phyloP scores from a whole-genome alignment of 2,888 invertebrate genomes.

The Caenorhabditis doughertyi region DNA sequence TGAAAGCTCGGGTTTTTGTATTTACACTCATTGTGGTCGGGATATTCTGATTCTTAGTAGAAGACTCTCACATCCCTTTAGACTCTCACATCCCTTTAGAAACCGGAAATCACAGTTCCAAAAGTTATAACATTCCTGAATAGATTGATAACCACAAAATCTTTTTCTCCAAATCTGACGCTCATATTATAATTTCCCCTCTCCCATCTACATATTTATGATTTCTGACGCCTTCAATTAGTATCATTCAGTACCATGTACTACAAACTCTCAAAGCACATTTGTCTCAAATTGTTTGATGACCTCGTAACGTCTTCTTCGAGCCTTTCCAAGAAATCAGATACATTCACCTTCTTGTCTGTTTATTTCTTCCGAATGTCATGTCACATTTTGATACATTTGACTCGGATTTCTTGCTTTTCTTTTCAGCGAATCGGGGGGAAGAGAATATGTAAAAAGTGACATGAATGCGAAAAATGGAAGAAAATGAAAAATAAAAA shows the following conservation, averaged over 20 bases:
- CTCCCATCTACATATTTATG: background rate
- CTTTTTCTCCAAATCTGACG: background rate
- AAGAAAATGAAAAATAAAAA: background rate
- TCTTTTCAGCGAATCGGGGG: background rate
- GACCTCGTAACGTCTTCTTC: constrained; percentile 16
- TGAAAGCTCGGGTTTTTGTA: no score
- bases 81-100: no score
- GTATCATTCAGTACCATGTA: background rate
- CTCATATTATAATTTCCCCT: background rate
- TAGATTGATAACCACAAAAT: no score
- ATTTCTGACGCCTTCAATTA: constrained; percentile 34
- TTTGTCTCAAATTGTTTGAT: constrained; percentile 14
- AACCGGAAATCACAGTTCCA: no score
- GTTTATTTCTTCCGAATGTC: constrained; percentile 13
- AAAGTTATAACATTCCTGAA: no score
- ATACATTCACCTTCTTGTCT: constrained; percentile 11
- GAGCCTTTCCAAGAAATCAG: constrained; percentile 5
- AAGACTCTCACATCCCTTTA: no score
- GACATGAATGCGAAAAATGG: background rate
- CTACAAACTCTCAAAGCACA: constrained; percentile 23
- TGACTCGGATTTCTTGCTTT: constrained; percentile 35
- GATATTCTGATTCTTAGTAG: no score
- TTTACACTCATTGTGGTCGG: no score
- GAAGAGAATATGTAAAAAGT: background rate
- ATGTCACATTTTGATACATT: constrained; percentile 43